Evolutionary conservation across 2,888 invertebrate species (phyloP), one percentile per base, ranked within the genome.

Genomic region (Hesperia comma): DNA sequence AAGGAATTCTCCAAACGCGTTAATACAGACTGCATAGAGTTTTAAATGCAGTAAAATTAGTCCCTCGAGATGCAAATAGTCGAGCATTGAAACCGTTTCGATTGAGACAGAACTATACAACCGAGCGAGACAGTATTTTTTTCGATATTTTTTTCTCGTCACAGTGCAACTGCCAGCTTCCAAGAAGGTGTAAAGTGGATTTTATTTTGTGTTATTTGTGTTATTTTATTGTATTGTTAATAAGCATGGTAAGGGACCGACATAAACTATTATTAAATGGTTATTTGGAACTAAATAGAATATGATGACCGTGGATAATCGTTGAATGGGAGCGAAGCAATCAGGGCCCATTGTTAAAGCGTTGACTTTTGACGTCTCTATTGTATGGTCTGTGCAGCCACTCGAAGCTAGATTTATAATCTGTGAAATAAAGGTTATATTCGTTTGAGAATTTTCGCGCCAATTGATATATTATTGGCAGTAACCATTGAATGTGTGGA

Each of bases 171-270:
- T 88, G 88, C 82, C 83, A 82, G 85, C 81, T 92, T 92, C 92
- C 87, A 84, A 87, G 92, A 92, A 92, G 90, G 92, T 92, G 92
- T 92, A 92, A 92, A 92, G 89, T 92, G 90, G 88, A 77, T 75
- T 83, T 85, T 87, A 86, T 87, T 89, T 90, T 83, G 79, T 83
- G 81, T 84, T 85, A 84, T 85, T 85, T 90, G 87, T 86, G 88
- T 92, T 92, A 91, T 90, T 90, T 92, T 88, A 91, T 91, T 92
- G 90, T 92, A 90, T 92, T 92, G 90, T 92, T 92, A 92, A 92
- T 92, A 91, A 87, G 90, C 90, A 87, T 87, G 89, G 84, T 86
- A 86, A 85, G 86, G 86, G 82, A 84, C 84, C 82, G 80, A 79
- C 84, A 85, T 84, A 85, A 85, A 87, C 86, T 88, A 91, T 83